A percentile compares a stretch with the other conserved stretches of the same genome.
These are phyloP conservation scores for Crotalus horridus DNA, from an alignment of 2,113 vertebrate species.

Conservation along the genomic window DNA sequence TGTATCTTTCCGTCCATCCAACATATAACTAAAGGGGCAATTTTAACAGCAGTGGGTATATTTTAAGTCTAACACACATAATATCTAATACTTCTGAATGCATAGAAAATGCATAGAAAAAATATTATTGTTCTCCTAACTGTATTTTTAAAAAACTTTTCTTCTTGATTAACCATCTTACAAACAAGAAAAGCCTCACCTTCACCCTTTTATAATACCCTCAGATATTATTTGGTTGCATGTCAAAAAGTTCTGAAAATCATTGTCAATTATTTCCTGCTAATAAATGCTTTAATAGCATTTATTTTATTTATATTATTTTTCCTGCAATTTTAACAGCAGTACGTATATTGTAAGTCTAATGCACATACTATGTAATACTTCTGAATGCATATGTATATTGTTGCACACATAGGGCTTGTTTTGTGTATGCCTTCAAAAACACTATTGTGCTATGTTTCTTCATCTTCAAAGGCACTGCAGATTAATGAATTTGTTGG, in stretches of 20 bases:
- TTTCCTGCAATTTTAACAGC: background rate
- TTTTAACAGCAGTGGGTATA: background rate
- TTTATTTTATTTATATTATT: background rate
- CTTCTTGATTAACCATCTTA: background rate
- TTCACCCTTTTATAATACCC: background rate
- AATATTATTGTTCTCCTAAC: background rate
- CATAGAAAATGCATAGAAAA: background rate
- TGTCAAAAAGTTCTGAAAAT: background rate
- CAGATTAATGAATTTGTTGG: conserved; percentile 79
- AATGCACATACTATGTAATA: background rate
- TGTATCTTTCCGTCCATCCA: background rate
- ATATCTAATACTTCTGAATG: background rate
- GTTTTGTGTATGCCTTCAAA: background rate
- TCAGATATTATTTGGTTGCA: background rate
- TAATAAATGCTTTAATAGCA: background rate
- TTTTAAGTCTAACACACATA: background rate
- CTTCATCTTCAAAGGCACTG: conserved; percentile 72
- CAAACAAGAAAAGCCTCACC: background rate
- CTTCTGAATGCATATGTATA: background rate
- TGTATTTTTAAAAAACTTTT: background rate
- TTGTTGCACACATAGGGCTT: background rate
- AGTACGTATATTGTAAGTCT: too few relatives aligned
- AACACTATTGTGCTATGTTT: conserved; percentile 1
- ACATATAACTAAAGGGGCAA: background rate
- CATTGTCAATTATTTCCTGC: background rate